These are phyloP conservation scores for Rhynchonycteris naso DNA, from an alignment of 2,797 vertebrate species.

Conservation along the genomic window DNA sequence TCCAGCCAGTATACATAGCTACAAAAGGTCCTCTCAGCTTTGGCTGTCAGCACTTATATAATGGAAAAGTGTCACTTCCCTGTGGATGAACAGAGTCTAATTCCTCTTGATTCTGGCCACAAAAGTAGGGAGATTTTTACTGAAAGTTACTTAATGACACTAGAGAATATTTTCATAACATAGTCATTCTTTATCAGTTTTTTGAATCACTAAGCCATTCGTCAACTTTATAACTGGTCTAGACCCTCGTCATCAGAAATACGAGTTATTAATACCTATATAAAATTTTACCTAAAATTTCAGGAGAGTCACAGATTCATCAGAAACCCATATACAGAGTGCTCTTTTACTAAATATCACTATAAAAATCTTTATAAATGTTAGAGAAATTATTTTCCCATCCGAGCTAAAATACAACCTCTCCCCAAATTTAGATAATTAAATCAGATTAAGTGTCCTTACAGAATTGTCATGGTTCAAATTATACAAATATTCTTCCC, in stretches of 20 bases:
- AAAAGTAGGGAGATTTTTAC: not conserved
- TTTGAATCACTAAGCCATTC: not conserved
- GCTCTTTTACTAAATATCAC: not conserved
- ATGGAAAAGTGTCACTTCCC: not conserved
- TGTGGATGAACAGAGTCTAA: not conserved
- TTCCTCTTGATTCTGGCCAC: not conserved
- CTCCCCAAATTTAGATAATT: slow-evolving; percentile 32
- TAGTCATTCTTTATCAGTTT: not conserved
- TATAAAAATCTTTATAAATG: slow-evolving; percentile 19
- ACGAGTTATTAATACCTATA: not conserved
- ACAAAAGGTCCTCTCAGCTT: not conserved
- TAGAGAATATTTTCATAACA: not conserved
- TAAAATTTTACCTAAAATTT: slow-evolving; percentile 20
- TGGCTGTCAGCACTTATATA: not conserved
- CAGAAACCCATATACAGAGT: not conserved
- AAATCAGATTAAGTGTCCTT: slow-evolving; percentile 26
- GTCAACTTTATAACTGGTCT: not conserved
- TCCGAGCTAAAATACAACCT: slow-evolving; percentile 30
- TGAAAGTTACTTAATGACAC: not conserved
- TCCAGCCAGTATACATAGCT: not conserved
- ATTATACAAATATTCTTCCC: slow-evolving; percentile 44
- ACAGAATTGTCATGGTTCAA: not conserved
- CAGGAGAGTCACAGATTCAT: not conserved
- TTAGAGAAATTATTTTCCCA: slow-evolving; percentile 35
- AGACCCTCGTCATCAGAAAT: not conserved